phyloP scores from a whole-genome alignment of 2,888 invertebrate species.

The Nowickia ferox region DNA sequence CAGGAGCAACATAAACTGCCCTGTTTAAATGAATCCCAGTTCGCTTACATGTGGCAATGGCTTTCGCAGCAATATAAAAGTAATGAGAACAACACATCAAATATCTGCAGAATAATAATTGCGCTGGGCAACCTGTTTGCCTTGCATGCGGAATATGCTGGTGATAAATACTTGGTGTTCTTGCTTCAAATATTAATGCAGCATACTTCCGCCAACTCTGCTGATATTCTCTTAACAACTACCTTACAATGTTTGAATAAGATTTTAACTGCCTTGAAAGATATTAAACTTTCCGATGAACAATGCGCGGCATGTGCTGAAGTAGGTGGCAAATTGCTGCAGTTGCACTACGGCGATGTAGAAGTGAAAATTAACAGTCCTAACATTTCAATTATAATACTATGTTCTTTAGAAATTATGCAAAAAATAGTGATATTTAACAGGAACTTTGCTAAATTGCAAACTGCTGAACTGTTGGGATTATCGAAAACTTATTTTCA shows the following conservation, averaged over 20 bases:
- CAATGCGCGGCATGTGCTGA: constrained; percentile 5
- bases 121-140: constrained; percentile 15
- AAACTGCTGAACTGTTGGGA: constrained; percentile 85
- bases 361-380: background rate
- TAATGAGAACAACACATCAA: background rate
- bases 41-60: constrained; percentile 34
- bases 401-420: constrained; percentile 73
- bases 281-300: constrained; percentile 34
- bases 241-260: constrained; percentile 55
- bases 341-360: constrained; percentile 32
- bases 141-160: constrained; percentile 26
- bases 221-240: constrained; percentile 12
- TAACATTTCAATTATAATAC: constrained; percentile 19
- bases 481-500: constrained; percentile 85
- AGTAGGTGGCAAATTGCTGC: constrained; percentile 27
- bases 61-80: constrained; percentile 2
- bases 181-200: constrained; percentile 8
- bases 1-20: constrained; percentile 59
- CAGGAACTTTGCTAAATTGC: constrained; percentile 78
- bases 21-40: constrained; percentile 37
- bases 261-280: constrained; percentile 30
- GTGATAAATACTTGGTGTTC: constrained; percentile 1
- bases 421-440: constrained; percentile 78
- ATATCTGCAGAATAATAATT: constrained; percentile 3
- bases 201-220: background rate